phyloP scores from a whole-genome alignment of 2,888 invertebrate species.

The Bugulina stolonifera region DNA sequence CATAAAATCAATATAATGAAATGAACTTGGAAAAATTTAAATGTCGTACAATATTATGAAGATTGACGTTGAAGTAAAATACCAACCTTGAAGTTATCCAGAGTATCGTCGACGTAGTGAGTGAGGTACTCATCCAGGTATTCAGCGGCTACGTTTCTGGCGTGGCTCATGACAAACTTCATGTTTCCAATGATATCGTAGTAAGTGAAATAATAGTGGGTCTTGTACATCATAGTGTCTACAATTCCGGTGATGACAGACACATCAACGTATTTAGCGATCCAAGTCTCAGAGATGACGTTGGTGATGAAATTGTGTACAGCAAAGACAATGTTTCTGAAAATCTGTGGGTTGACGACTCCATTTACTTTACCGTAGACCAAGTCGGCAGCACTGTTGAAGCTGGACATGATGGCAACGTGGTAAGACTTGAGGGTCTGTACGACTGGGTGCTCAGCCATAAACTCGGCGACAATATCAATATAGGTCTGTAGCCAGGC shows the following conservation, averaged over 20 bases:
- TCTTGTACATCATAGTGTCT: conserved; percentile 13
- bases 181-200: background rate
- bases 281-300: background rate
- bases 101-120: conserved; percentile 15
- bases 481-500: background rate
- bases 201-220: background rate
- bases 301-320: background rate
- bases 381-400: background rate
- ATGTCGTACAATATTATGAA: no score
- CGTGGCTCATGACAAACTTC: conserved; percentile 7
- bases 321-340: background rate
- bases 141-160: conserved; percentile 16
- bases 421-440: background rate
- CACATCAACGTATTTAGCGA: background rate
- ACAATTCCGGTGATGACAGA: background rate
- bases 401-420: background rate
- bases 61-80: no score
- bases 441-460: conserved; percentile 5
- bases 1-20: no score
- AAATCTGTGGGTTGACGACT: conserved; percentile 6
- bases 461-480: background rate
- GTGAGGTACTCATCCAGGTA: conserved; percentile 19
- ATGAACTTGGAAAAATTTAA: no score
- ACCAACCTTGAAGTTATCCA: conserved; percentile 17
- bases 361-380: background rate